phyloP scores from a whole-genome alignment of 2,888 invertebrate genomes.

The Drosophila recens region DNA sequence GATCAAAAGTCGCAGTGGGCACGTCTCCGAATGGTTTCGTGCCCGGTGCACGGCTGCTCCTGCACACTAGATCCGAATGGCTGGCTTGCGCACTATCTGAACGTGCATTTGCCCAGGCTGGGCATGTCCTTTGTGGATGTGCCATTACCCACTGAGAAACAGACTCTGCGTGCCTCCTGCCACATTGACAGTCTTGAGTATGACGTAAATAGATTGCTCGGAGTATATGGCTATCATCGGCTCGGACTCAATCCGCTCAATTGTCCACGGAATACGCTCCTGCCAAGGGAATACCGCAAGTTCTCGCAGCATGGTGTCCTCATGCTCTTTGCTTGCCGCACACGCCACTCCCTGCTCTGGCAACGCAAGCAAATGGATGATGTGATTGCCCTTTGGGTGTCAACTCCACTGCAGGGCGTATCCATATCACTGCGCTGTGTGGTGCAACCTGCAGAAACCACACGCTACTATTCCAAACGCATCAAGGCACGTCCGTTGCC shows the following conservation, averaged over 20 bases:
- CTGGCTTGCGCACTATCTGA: constrained; percentile 51
- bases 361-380: constrained; percentile 43
- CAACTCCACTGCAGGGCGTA: constrained; percentile 52
- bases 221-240: constrained; percentile 59
- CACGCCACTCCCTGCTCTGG: constrained; percentile 60
- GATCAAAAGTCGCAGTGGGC: constrained; percentile 51
- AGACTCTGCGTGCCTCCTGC: constrained; percentile 34
- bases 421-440: constrained; percentile 55
- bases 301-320: constrained; percentile 61
- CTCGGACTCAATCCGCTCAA: constrained; percentile 60
- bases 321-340: constrained; percentile 66
- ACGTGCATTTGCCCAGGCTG: constrained; percentile 18
- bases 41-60: constrained; percentile 43
- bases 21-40: constrained; percentile 38
- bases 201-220: constrained; percentile 39
- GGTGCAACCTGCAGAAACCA: constrained; percentile 43
- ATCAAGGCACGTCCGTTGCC: constrained; percentile 42
- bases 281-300: constrained; percentile 52
- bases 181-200: constrained; percentile 27
- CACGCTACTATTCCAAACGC: constrained; percentile 49
- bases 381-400: constrained; percentile 57
- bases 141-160: constrained; percentile 31
- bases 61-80: constrained; percentile 35
- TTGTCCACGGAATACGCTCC: constrained; percentile 54
- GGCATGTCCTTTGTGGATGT: constrained; percentile 39